Conservation (phyloP, 2,113 vertebrate genomes). For the Struthio camelus region DNA sequence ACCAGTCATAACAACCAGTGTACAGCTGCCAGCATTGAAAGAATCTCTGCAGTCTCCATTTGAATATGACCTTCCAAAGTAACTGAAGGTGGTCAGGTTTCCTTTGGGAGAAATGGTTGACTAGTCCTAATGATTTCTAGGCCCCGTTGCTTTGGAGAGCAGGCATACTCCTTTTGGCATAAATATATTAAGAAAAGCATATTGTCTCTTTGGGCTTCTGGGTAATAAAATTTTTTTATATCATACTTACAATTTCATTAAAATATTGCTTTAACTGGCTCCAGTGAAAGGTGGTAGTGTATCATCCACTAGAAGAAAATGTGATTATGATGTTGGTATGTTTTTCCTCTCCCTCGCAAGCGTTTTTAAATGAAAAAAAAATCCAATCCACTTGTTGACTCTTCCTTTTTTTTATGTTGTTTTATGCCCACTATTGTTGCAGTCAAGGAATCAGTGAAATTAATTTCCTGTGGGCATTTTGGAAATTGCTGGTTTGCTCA, state of each 20-base stretch:
- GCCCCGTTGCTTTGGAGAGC: not conserved
- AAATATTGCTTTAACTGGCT: not conserved
- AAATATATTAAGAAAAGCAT: not conserved
- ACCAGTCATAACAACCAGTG: not conserved
- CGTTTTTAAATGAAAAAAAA: not conserved
- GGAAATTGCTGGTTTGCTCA: not conserved
- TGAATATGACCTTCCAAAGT: not conserved
- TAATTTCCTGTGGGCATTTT: not conserved
- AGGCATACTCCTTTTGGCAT: not conserved
- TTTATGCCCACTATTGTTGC: not conserved
- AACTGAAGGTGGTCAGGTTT: not conserved
- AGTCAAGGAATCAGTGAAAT: constrained; percentile 1
- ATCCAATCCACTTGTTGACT: not conserved
- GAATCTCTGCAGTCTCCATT: not conserved
- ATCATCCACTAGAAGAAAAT: not conserved
- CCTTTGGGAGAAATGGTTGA: not conserved
- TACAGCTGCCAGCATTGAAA: not conserved
- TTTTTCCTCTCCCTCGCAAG: not conserved
- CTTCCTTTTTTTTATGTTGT: not conserved
- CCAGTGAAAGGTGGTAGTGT: not conserved
- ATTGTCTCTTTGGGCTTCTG: not conserved
- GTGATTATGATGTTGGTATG: not conserved
- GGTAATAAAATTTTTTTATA: not conserved
- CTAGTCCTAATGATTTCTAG: not conserved
- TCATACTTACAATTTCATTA: not conserved